Base-by-base conservation (phyloP, 2,797 vertebrate genomes). In the Amblyopsis hoosieri region DNA sequence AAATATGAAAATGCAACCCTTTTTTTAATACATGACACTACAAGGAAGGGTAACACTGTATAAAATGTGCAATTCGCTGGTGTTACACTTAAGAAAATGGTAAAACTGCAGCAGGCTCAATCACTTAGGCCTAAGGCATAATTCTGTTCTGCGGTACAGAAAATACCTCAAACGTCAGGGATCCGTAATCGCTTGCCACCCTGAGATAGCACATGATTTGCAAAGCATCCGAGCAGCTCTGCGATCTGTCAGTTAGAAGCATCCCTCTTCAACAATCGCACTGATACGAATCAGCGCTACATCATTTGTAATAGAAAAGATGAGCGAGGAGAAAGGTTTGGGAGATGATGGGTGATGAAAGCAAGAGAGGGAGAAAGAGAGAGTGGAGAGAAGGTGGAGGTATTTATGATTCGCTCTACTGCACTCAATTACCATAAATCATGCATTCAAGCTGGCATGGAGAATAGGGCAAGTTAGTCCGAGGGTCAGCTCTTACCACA, bases 381-480 rank as follows among this genome's bases (percentile, higher is more conserved):
- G 42, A 47, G 12, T 50, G 5, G 61, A 31, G 47, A 73, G 71
- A 78, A 72, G 73, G 54, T 79, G 49, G 67, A 57, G 55, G 71
- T 67, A 76, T 83, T 80, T 76, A 67, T 71, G 62, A 78, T n/a
- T 80, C 76, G 72, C 86, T 81, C 76, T 71, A 33, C 80, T 74
- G 69, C 81, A 69, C 72, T 71, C 79, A 64, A 85, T 91, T 88
- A 90, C 72, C 86, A 89, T 90, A 86, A 89, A 87, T 85, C 79
- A 82, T 78, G 67, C 65, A 19, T 83, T 85, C 79, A 86, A 79
- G 65, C 76, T 82, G 82, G 85, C 80, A 79, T 63, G 53, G 72
- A 78, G 79, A 85, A 83, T 82, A 76, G 76, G 54, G 60, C 80
- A 54, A 83, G 87, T 89, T 85, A 82, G 55, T 65, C 76, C 66